A percentile compares a stretch with the other conserved stretches of the same genome.
phyloP scores from a whole-genome alignment of 1,140 invertebrate species.

The Scylla paramamosain region DNA sequence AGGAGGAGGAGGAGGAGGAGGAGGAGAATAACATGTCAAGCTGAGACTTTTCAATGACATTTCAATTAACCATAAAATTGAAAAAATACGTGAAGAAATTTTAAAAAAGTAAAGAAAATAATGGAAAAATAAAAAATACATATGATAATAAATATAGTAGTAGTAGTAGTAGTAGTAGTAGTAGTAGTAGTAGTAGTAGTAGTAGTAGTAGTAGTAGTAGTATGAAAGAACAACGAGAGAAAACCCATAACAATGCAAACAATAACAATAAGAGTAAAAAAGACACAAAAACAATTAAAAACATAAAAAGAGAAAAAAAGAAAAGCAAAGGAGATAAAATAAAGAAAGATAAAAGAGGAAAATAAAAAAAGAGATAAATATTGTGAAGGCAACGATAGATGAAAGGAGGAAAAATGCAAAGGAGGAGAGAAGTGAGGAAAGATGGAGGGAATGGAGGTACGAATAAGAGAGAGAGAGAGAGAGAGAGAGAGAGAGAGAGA shows the following conservation, averaged over 20 bases:
- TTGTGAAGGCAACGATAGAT: neutral
- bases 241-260: neutral
- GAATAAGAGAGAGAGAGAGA: neutral
- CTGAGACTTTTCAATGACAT: too few relatives aligned
- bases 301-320: neutral
- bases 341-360: neutral
- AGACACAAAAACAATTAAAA: neutral
- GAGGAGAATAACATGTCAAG: neutral
- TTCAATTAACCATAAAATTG: too few relatives aligned
- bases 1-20: neutral
- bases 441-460: neutral
- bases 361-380: neutral
- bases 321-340: neutral
- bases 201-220: too few relatives aligned
- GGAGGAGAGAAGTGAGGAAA: neutral
- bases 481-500: conserved; percentile 7
- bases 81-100: too few relatives aligned
- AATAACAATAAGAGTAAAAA: neutral
- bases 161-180: neutral
- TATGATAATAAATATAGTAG: too few relatives aligned
- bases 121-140: too few relatives aligned
- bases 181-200: neutral
- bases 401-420: neutral
- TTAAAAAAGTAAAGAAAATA: too few relatives aligned
- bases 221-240: neutral